A percentile compares a stretch with the other conserved stretches of the same genome.
These are phyloP conservation scores for Philypnodon macrostomus DNA, from an alignment of 2,797 vertebrate genomes.

Conservation along the genomic window DNA sequence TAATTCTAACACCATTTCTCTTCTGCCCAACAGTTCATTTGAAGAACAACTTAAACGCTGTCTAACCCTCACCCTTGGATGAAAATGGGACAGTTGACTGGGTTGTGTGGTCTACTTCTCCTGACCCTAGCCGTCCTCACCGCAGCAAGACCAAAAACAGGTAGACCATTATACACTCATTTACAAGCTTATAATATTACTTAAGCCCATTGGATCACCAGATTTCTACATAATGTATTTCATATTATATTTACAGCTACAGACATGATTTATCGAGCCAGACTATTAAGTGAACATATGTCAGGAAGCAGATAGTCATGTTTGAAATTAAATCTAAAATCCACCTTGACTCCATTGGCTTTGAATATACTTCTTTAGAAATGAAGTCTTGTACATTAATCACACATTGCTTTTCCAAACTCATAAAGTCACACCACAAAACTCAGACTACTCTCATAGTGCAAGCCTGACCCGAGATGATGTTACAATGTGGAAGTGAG, in stretches of 20 bases:
- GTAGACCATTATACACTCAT: constrained; percentile 54
- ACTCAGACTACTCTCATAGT: constrained; percentile 16
- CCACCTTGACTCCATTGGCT: neutral
- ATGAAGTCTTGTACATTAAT: constrained; percentile 24
- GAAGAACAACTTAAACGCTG: constrained; percentile 11
- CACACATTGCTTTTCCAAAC: constrained; percentile 14
- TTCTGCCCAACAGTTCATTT: constrained; percentile 25
- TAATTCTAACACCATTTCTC: neutral
- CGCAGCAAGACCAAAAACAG: constrained; percentile 76
- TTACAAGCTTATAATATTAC: neutral
- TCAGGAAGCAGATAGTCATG: constrained; percentile 1
- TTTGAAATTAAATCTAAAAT: constrained; percentile 16
- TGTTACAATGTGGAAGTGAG: constrained; percentile 28
- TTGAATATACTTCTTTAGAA: constrained; percentile 4
- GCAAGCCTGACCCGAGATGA: constrained; percentile 25
- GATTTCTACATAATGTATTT: neutral
- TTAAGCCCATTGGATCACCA: neutral
- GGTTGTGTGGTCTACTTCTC: constrained; percentile 56
- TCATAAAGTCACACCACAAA: constrained; percentile 18
- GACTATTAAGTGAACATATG: neutral
- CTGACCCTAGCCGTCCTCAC: constrained; percentile 66
- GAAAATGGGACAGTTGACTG: constrained; percentile 70
- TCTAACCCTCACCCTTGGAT: constrained; percentile 21
- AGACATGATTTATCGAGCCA: constrained; percentile 10
- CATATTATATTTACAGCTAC: neutral